These are phyloP conservation scores for Drosophila erecta DNA, from an alignment of 1,140 invertebrate species.

Conservation along the genomic window DNA sequence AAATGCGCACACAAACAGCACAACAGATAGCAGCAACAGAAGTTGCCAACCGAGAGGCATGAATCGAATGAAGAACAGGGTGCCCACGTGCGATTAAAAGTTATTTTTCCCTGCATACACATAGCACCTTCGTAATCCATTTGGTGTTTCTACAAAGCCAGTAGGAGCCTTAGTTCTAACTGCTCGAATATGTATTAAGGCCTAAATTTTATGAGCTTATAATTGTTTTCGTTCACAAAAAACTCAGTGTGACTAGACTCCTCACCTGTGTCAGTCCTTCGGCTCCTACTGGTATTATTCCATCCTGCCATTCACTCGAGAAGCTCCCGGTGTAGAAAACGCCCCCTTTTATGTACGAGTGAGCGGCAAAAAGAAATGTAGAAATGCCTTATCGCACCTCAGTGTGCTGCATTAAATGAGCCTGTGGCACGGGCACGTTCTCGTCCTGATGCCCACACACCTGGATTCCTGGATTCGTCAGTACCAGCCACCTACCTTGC, in stretches of 20 bases:
- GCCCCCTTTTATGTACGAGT: conserved; percentile 38
- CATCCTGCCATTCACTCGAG: not conserved
- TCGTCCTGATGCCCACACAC: conserved; percentile 37
- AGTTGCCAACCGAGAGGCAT: conserved; percentile 54
- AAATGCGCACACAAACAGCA: conserved; percentile 77
- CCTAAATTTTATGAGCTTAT: too few relatives aligned
- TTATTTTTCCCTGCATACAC: too few relatives aligned
- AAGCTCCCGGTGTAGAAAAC: conserved; percentile 54
- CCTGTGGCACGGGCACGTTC: conserved; percentile 75
- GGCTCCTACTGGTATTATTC: too few relatives aligned
- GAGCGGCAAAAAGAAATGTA: conserved; percentile 68
- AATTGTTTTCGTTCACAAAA: not conserved
- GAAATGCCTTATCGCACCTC: conserved; percentile 81
- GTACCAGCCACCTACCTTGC: not conserved
- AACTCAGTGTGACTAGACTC: not conserved
- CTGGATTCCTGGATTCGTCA: conserved; percentile 5
- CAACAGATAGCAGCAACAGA: conserved; percentile 67
- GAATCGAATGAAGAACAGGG: conserved; percentile 44
- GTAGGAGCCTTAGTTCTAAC: too few relatives aligned
- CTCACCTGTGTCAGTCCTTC: not conserved
- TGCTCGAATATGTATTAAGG: too few relatives aligned
- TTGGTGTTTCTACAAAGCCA: too few relatives aligned
- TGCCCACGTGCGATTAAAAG: not conserved
- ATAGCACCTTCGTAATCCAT: too few relatives aligned
- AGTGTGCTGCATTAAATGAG: conserved; percentile 77